Base-by-base conservation (phyloP, 2,797 vertebrate genomes). In the Chlorospingus flavigularis region DNA sequence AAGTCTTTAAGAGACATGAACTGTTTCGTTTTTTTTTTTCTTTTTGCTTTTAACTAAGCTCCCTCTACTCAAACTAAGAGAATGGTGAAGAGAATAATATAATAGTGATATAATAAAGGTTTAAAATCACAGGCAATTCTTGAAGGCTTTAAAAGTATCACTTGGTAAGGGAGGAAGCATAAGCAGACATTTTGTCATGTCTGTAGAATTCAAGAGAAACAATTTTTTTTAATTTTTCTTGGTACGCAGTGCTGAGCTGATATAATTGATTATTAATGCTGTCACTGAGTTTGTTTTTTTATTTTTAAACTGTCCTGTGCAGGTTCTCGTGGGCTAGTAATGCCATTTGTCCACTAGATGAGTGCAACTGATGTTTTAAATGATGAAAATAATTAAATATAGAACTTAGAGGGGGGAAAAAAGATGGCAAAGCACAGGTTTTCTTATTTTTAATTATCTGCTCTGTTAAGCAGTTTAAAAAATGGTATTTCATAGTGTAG, bases 311-410 rank as follows among this genome's bases (percentile, higher is more conserved):
- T 96, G 91, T 45, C 66, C 61, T 94, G 31, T 95, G 37, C 47
- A 92, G 88, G 79, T 97, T 96, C 31, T 90, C 92, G 83, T 76
- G 91, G 86, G 78, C 66, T 92, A 84, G 92, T 95, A 96, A 84
- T 95, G 67, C 90, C 94, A 96, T 96, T 96, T 97, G 93, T 70
- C 98, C 81, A n/a, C 15, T 86, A 42, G 42, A 96, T 96, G 70
- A 90, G 37, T 88, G 82, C 76, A 90, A 89, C 73, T 73, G 76
- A 95, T 93, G 48, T 95, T 96, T 96, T 94, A 96, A 96, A 88
- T 92, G 15, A 87, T 82, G 68, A 95, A 94, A 97, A 79, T 40
- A 88, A 66, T 54, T 39, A 43, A 84, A 30, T 79, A 57, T 77
- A 89, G 82, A 96, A 91, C 33, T 77, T 33, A 67, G 60, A 78